Evolutionary conservation across 1,140 invertebrate genomes (phyloP), one percentile per base, ranked within the genome.

Genomic region (Zaprionus tsacasi): DNA sequence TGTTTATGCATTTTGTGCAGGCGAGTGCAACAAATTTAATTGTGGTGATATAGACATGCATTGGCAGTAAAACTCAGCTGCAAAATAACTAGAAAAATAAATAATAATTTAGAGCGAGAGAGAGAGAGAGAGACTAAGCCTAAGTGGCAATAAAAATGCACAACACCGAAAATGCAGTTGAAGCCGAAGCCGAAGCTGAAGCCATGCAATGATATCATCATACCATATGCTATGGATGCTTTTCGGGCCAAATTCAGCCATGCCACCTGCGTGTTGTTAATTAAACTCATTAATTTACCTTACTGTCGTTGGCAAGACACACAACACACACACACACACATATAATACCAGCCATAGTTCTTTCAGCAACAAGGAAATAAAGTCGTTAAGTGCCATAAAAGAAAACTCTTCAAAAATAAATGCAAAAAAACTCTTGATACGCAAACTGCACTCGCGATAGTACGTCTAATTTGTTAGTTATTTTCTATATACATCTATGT

Each of bases 1-100:
- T 87, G 77, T 81, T 87, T 87, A 87, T 87, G 85, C 83, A 87
- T 88, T 89, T 88, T 87, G 83, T 88, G 83, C 83, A 87, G 85
- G 71, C 83, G 83, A 87, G 70, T 87, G 83, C 83, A 87, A 87
- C 83, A 88, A 88, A 88, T 88, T 88, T 81, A 88, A 88, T 89
- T 88, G 85, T 88, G 59, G 67, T 87, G 65, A 87, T 85, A 87
- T 56, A 57, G 77, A 87, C 83, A 87, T 87, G 83, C 83, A 88
- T 83, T 88, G 83, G 83, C 83, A 88, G 83, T 88, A 88, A 88
- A 88, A 71, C 63, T 61, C 68, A 55, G n/a, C 25, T 55, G 57
- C 57, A 56, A 54, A 73, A 76, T 81, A 43, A 54, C 52, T 57
- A n/a, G 3, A 36, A 65, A 68, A 58, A 50, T 59, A 25, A 61